These are phyloP conservation scores for Rostratula benghalensis DNA, from an alignment of 2,113 vertebrate genomes.

Conservation along the genomic window DNA sequence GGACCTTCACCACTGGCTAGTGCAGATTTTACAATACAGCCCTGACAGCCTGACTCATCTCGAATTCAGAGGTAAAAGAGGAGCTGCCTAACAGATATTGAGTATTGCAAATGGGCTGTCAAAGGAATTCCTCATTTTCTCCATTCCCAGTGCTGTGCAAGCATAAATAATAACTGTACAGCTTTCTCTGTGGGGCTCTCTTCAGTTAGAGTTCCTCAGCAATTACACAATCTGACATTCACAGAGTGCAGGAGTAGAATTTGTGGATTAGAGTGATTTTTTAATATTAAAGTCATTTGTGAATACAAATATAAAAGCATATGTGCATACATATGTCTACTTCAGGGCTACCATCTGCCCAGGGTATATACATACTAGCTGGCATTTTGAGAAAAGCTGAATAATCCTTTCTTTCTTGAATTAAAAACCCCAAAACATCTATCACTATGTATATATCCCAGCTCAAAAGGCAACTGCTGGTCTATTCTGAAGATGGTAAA, in stretches of 20 bases:
- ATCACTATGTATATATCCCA: background rate
- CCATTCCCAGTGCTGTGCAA: background rate
- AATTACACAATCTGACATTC: background rate
- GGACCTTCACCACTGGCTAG: background rate
- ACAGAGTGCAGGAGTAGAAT: background rate
- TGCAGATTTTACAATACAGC: background rate
- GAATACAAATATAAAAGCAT: conserved; percentile 14
- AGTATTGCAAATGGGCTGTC: background rate
- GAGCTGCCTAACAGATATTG: background rate
- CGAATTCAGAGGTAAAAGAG: background rate
- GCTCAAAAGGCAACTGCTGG: background rate
- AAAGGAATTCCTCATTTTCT: conserved; percentile 11
- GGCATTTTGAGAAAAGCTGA: background rate
- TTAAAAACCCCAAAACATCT: background rate
- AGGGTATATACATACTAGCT: background rate
- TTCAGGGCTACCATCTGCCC: background rate
- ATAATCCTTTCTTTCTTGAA: background rate
- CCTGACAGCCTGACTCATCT: background rate
- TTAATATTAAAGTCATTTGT: background rate
- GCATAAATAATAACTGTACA: background rate
- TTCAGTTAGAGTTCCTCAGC: background rate
- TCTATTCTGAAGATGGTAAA: background rate
- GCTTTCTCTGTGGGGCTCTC: background rate
- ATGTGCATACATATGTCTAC: background rate
- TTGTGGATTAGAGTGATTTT: background rate